Conservation (phyloP, 2,888 invertebrate species). For the Teleiodes luculella region DNA sequence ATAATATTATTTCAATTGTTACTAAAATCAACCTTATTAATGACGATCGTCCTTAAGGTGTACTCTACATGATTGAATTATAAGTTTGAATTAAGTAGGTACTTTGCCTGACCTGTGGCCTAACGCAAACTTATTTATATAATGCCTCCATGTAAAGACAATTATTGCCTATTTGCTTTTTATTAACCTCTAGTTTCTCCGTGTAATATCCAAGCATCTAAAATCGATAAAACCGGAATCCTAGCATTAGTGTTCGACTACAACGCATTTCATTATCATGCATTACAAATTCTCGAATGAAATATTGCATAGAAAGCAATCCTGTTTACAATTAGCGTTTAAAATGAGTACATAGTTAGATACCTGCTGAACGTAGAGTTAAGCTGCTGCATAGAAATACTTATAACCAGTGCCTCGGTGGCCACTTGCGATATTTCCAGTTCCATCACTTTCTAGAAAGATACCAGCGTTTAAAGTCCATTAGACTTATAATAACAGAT, state of each 20-base stretch:
- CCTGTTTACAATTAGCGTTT: constrained; percentile 16
- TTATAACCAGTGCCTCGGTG: too few relatives aligned
- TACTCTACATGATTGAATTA: too few relatives aligned
- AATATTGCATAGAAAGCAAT: constrained; percentile 26
- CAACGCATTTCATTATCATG: background rate
- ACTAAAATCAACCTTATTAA: too few relatives aligned
- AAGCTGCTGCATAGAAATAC: background rate
- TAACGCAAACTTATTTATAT: too few relatives aligned
- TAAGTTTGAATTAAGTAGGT: too few relatives aligned
- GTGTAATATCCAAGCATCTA: too few relatives aligned
- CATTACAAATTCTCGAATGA: constrained; percentile 19
- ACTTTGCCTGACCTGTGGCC: too few relatives aligned
- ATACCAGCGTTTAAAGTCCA: constrained; percentile 1
- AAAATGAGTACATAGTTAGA: constrained; percentile 4
- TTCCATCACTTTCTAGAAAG: constrained; percentile 9
- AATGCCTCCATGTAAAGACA: too few relatives aligned
- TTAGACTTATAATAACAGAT: constrained; percentile 1
- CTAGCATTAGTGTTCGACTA: background rate
- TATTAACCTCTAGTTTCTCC: too few relatives aligned
- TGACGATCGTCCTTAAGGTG: too few relatives aligned
- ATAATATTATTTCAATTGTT: too few relatives aligned
- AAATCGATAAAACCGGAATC: background rate
- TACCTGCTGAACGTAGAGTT: constrained; percentile 6
- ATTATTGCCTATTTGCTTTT: too few relatives aligned
- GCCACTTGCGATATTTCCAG: background rate